Evolutionary conservation across 2,797 vertebrate genomes (phyloP).

Genomic region (Crypturellus tataupa): DNA sequence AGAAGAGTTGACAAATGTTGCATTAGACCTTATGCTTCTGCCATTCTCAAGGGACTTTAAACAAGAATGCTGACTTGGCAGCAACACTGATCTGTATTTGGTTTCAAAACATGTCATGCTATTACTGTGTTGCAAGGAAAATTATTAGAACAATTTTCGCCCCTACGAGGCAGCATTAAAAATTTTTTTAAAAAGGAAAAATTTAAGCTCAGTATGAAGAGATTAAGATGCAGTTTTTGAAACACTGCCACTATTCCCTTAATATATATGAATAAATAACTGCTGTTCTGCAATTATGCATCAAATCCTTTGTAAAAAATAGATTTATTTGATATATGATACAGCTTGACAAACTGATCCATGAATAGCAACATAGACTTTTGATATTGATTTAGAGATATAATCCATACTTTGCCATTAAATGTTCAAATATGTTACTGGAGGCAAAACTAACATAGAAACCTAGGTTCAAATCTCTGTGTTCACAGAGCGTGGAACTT

Average conservation of each 20-base stretch:
- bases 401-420: conserved; percentile 36
- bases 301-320: neutral
- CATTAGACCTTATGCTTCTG: neutral
- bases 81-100: neutral
- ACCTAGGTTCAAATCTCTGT: neutral
- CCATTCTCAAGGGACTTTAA: neutral
- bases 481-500: neutral
- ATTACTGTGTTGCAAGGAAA: neutral
- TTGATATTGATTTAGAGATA: neutral
- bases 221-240: neutral
- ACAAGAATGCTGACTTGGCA: neutral
- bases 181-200: neutral
- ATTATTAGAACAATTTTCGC: neutral
- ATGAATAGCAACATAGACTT: conserved; percentile 7
- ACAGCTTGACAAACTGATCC: neutral
- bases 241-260: neutral
- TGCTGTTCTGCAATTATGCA: neutral
- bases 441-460: neutral
- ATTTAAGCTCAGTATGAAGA: neutral
- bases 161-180: neutral
- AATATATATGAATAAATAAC: neutral
- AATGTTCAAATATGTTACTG: neutral
- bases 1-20: neutral
- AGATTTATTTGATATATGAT: neutral
- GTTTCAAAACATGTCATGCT: neutral